Evolutionary conservation across 1,140 invertebrate species (phyloP), one percentile per base, ranked within the genome.

Genomic region (Pseudomyrmex cubaensis): DNA sequence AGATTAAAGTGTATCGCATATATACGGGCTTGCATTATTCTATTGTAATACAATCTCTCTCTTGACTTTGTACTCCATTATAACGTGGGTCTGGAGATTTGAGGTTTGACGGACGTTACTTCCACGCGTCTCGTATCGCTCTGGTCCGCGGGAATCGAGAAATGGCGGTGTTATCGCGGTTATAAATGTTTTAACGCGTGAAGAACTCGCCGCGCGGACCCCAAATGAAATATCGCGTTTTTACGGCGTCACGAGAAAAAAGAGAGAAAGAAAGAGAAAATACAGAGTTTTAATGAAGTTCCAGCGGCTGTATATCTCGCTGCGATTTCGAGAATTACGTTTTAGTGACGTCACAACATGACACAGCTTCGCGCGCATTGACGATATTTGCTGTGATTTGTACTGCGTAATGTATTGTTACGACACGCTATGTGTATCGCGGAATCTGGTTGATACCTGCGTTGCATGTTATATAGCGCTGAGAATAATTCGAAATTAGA

Each of bases 1-100:
- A 72, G 50, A 66, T 88, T 82, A 78, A 90, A 88, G 72, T 85
- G 69, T 64, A 83, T 70, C 61, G 44, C 61, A n/a, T 63, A 77
- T 52, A 20, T 57, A 67, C 20, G 46, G n/a, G 52, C 74, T 54
- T 59, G 48, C 67, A 85, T 82, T 82, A 88, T 67, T 72, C 82
- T 69, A 54, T 85, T 76, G 57, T 76, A 86, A 82, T 62, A 48
- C 54, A 54, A 73, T 73, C 61, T 64, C 75, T 67, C 64, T 64
- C 70, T 83, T 61, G 70, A 82, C 59, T 59, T 62, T 69, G n/a
- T 67, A 72, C 35, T 44, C 35, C 20, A 2, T 25, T 20, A 8
- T n/a, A 57, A 54, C 63, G 52, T 50, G 15, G 17, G 62, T 62
- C 8, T 48, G 15, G 35, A 12, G 63, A 13, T 2, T 22, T 50